These are phyloP conservation scores for Synaphobranchus kaupii DNA, from an alignment of 2,797 vertebrate genomes.

Conservation along the genomic window DNA sequence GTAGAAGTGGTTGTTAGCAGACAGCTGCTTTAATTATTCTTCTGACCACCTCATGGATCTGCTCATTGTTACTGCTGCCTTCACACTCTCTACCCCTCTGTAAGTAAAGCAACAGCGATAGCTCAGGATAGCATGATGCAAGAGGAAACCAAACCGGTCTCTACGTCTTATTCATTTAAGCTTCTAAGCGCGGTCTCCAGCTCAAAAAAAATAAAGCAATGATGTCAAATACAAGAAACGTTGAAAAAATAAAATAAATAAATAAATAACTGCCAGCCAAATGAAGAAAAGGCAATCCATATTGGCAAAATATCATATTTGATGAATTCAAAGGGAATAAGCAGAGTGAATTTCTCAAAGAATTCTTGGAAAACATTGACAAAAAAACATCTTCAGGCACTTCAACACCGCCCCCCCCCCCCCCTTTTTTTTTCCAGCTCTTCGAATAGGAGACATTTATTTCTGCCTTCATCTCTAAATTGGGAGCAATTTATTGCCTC, in stretches of 20 bases:
- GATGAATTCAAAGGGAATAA: constrained; percentile 71
- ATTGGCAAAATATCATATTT: constrained; percentile 67
- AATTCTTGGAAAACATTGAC: constrained; percentile 61
- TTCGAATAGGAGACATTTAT: constrained; percentile 83
- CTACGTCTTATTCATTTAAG: constrained; percentile 65
- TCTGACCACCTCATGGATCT: constrained; percentile 54
- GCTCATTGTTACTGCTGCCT: constrained; percentile 56
- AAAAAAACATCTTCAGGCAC: constrained; percentile 19
- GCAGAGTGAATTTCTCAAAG: constrained; percentile 72
- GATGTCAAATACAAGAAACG: constrained; percentile 61
- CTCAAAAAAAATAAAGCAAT: constrained; percentile 55
- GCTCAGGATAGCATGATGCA: background rate
- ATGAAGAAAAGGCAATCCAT: constrained; percentile 67
- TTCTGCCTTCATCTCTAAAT: constrained; percentile 86
- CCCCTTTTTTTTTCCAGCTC: constrained; percentile 68
- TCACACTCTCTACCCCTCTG: constrained; percentile 35
- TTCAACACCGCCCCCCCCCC: constrained; percentile 2
- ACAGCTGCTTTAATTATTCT: constrained; percentile 68
- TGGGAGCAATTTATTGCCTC: constrained; percentile 86
- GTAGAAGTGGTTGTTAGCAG: constrained; percentile 63
- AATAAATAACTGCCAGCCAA: constrained; percentile 63
- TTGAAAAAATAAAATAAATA: constrained; percentile 32
- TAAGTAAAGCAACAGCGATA: background rate
- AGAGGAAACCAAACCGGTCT: constrained; percentile 12
- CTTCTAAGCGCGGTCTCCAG: constrained; percentile 60